Conservation (phyloP, 2,113 vertebrate species). For the Alosa alosa region DNA sequence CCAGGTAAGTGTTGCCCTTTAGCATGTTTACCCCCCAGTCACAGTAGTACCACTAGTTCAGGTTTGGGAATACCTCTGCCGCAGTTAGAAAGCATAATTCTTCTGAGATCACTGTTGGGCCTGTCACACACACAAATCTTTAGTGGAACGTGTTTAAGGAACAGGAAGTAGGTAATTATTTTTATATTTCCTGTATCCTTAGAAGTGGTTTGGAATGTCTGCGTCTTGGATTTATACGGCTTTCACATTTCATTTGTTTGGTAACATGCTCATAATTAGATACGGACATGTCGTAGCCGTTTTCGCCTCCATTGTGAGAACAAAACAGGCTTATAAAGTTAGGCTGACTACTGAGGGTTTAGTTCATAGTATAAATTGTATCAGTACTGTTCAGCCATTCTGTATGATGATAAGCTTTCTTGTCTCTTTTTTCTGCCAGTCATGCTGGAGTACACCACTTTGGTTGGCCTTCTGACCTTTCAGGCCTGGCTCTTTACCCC, state of each 20-base stretch:
- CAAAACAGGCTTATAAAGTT: neutral
- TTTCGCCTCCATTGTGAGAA: neutral
- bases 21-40: neutral
- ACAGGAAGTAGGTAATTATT: conserved; percentile 1
- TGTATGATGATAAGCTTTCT: too few species aligned
- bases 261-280: neutral
- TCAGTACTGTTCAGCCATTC: too few species aligned
- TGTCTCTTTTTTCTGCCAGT: conserved; percentile 19
- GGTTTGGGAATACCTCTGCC: neutral
- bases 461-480: conserved; percentile 35
- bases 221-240: conserved; percentile 6
- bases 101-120: neutral
- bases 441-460: neutral
- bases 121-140: neutral
- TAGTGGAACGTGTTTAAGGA: neutral
- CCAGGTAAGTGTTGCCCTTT: conserved; percentile 57
- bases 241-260: neutral
- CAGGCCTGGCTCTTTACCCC: conserved; percentile 15
- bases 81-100: neutral
- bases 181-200: conserved; percentile 11
- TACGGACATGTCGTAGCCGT: neutral
- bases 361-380: neutral
- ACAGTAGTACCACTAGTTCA: neutral
- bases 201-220: conserved; percentile 14
- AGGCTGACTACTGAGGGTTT: neutral